These are phyloP conservation scores for Cetonia aurata DNA, from an alignment of 2,888 invertebrate species.

Conservation along the genomic window DNA sequence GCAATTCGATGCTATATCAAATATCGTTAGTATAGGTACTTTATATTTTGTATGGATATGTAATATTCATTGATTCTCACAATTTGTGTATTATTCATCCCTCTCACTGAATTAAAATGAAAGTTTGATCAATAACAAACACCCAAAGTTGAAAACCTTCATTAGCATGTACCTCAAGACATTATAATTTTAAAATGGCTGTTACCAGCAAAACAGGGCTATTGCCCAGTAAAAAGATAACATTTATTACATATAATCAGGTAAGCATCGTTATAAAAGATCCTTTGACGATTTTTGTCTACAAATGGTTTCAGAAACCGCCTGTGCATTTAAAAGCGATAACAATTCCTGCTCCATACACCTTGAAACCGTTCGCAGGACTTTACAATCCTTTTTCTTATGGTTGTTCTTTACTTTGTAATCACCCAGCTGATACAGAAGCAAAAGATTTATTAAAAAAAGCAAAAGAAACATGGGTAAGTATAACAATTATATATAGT, in stretches of 20 bases:
- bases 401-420: slow-evolving; percentile 86
- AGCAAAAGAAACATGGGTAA: slow-evolving; percentile 79
- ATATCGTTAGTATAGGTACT: no score
- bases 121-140: slow-evolving; percentile 22
- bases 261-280: slow-evolving; percentile 11
- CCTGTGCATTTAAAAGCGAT: slow-evolving; percentile 71
- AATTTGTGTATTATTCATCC: no score
- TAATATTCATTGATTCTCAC: no score
- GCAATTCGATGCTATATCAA: no score
- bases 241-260: slow-evolving; percentile 47
- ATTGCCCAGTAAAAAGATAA: slow-evolving; percentile 65
- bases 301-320: slow-evolving; percentile 56
- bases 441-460: slow-evolving; percentile 79
- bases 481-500: background rate
- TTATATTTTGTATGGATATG: no score
- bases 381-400: slow-evolving; percentile 86
- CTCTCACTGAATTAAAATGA: no score
- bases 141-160: no score
- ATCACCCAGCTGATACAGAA: slow-evolving; percentile 84
- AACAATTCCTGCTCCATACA: slow-evolving; percentile 78
- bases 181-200: slow-evolving; percentile 65
- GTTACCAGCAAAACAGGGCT: slow-evolving; percentile 77
- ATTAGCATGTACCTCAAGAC: background rate
- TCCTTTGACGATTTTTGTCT: slow-evolving; percentile 4
- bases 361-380: slow-evolving; percentile 83